Base-by-base conservation (phyloP, 2,797 vertebrate genomes). In the Rhynchonycteris naso region DNA sequence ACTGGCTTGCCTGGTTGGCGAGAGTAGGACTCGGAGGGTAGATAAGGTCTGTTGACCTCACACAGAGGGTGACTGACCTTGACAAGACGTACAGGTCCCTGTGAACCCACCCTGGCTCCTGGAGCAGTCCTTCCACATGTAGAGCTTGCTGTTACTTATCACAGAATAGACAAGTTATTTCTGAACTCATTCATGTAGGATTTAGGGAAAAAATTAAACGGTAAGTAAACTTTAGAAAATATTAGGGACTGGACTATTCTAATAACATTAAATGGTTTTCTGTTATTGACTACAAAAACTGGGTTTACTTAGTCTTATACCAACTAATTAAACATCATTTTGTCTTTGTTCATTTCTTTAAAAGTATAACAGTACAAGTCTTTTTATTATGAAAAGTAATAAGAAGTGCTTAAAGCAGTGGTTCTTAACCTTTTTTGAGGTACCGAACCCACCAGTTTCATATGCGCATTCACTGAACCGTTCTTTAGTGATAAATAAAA, bases 241-340 rank as follows among this genome's bases (percentile, higher is more conserved):
- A 43, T 66, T 91, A 87, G 83, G 54, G n/a, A 28, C 3, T n/a
- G 18, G 93, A 75, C 10, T 72, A 2, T 83, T 61, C 21, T 79
- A 35, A 61, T 89, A 89, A 75, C 7, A 18, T 76, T 38, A 59
- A 21, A 68, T 16, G 7, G 59, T 74, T 82, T 93, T 81, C 43
- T 43, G 43, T 66, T 43, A 56, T 72, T 66, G 61, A 84, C 11
- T 24, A 22, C 7, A 63, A 68, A 94, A 83, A 54, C 24, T 56
- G 52, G 28, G 24, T 72, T 84, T 83, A 33, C 30, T 83, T 35
- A 75, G 24, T 83, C 12, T 93, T 76, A 9, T 47, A 89, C 26
- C 66, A 66, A 88, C 56, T 95, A 90, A 88, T 61, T 95, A 90
- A 82, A 56, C 88, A 30, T 11, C 54, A 56, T 47, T 84, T 91